phyloP scores from a whole-genome alignment of 2,888 invertebrate genomes.

The Drosophila antonietae region DNA sequence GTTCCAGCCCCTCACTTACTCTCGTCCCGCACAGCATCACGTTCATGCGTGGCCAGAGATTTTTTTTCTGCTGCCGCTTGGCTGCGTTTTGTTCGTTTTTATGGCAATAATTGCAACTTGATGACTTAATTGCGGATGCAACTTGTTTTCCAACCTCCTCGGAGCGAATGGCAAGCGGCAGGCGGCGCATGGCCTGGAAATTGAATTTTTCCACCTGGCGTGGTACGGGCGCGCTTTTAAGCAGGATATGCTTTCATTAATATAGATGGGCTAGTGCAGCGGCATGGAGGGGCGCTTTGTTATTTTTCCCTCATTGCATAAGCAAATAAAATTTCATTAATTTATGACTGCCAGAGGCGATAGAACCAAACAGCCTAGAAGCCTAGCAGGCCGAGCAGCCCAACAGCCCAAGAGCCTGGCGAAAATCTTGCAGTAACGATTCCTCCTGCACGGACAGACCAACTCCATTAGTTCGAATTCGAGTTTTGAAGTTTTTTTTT shows the following conservation, averaged over 20 bases:
- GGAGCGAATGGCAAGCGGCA: constrained; percentile 19
- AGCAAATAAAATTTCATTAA: constrained; percentile 80
- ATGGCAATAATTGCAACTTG: constrained; percentile 81
- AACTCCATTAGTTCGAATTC: constrained; percentile 64
- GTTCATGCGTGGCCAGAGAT: constrained; percentile 79
- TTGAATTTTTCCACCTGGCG: constrained; percentile 80
- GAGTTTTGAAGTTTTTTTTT: constrained; percentile 44
- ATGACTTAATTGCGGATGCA: constrained; percentile 81
- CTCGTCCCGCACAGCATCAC: constrained; percentile 66
- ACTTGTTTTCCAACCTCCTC: constrained; percentile 78
- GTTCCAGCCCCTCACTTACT: background rate
- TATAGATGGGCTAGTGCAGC: constrained; percentile 56
- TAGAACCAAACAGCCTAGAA: constrained; percentile 14
- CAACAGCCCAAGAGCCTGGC: background rate
- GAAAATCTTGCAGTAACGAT: background rate
- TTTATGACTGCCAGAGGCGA: constrained; percentile 75
- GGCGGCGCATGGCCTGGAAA: constrained; percentile 67
- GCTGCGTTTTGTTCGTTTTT: constrained; percentile 81
- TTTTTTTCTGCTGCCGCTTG: constrained; percentile 46
- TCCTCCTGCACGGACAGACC: constrained; percentile 25
- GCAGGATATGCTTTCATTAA: constrained; percentile 81
- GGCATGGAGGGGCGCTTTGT: constrained; percentile 19
- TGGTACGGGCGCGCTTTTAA: constrained; percentile 56
- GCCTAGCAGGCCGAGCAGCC: background rate
- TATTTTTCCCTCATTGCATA: constrained; percentile 74